phyloP scores from a whole-genome alignment of 2,113 vertebrate species.

The Dromas ardeola region DNA sequence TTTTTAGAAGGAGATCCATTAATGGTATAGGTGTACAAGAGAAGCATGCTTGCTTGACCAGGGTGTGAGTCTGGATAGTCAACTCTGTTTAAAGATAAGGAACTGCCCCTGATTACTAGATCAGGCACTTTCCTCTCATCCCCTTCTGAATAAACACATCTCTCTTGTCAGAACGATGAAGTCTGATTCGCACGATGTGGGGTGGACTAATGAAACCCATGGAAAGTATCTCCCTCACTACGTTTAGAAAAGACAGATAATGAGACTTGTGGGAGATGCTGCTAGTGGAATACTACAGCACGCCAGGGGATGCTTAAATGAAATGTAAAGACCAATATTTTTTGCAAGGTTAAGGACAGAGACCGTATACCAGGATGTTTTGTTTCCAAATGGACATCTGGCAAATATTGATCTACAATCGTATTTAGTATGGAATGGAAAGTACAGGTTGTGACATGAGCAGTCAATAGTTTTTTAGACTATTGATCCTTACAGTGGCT shows the following conservation, averaged over 20 bases:
- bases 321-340: background rate
- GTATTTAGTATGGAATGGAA: conserved; percentile 20
- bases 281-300: background rate
- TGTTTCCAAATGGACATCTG: background rate
- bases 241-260: background rate
- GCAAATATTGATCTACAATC: background rate
- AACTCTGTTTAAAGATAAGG: background rate
- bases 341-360: conserved; percentile 13
- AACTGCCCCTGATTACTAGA: background rate
- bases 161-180: background rate
- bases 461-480: conserved; percentile 13
- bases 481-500: background rate
- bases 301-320: background rate
- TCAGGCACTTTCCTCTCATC: background rate
- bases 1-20: background rate
- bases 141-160: background rate
- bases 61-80: background rate
- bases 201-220: background rate
- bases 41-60: background rate
- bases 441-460: conserved; percentile 27
- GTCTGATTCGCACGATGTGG: background rate
- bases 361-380: background rate
- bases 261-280: background rate
- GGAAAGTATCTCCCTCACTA: background rate
- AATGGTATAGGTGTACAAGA: background rate